A percentile compares a stretch with the other conserved stretches of the same genome.
phyloP scores from a whole-genome alignment of 1,140 invertebrate genomes.

The Bactericera cockerelli region DNA sequence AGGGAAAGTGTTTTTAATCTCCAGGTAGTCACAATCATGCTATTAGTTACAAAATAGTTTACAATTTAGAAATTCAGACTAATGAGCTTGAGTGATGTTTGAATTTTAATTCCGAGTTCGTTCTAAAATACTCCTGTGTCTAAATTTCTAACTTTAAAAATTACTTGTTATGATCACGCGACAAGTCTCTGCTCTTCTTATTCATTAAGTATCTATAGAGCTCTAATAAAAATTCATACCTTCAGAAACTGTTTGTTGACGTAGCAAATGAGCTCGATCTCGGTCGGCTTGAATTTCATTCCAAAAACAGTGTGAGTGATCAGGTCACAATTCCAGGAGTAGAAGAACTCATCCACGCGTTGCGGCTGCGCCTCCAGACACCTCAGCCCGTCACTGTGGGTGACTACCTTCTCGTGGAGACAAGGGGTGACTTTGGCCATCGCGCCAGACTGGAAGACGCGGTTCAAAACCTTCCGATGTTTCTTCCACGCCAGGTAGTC shows the following conservation, averaged over 20 bases:
- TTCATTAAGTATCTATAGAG: too few relatives aligned
- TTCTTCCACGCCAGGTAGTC: not conserved
- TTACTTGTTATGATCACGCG: too few relatives aligned
- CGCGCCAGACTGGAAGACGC: not conserved
- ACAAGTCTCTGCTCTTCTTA: too few relatives aligned
- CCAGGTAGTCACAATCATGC: too few relatives aligned
- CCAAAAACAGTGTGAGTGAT: not conserved
- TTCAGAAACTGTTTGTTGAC: not conserved
- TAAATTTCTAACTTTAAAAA: too few relatives aligned
- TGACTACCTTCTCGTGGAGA: not conserved
- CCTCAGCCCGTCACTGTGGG: not conserved
- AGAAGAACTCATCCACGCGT: not conserved
- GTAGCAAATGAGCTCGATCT: not conserved
- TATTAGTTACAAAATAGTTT: too few relatives aligned
- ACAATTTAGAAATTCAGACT: too few relatives aligned
- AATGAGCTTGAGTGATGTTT: too few relatives aligned
- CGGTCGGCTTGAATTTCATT: not conserved
- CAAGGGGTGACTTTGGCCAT: not conserved
- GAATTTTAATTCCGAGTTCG: too few relatives aligned
- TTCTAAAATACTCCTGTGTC: too few relatives aligned
- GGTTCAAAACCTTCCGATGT: conserved; percentile 2
- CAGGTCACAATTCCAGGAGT: not conserved
- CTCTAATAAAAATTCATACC: not conserved
- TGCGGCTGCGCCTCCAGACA: not conserved
- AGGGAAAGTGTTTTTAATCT: too few relatives aligned